Percentiles rank a stretch among this genome's conserved stretches.
Evolutionary conservation across 2,888 invertebrate genomes (phyloP).

Genomic region (Frankliniella intonsa): DNA sequence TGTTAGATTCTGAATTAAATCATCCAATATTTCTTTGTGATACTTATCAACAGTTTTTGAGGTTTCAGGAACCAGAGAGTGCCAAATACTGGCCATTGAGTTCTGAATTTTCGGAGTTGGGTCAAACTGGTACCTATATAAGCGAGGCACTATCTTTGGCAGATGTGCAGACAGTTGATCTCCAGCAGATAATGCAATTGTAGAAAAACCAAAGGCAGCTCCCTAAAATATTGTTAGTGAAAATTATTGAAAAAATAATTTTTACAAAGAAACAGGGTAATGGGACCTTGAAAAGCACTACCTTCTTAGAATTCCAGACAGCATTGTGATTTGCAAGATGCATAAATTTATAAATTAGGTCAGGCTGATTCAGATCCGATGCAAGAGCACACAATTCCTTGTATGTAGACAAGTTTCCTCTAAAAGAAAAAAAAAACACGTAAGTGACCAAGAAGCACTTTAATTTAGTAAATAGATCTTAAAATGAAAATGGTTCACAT

Average conservation of each 20-base stretch:
- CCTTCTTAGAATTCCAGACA: slow-evolving; percentile 89
- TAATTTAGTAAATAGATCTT: background rate
- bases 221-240: slow-evolving; percentile 51
- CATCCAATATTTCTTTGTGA: slow-evolving; percentile 72
- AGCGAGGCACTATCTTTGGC: slow-evolving; percentile 63
- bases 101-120: slow-evolving; percentile 87
- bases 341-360: slow-evolving; percentile 93
- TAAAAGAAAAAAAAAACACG: slow-evolving; percentile 42
- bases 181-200: slow-evolving; percentile 77
- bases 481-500: slow-evolving; percentile 40
- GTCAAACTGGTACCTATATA: slow-evolving; percentile 80
- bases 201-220: slow-evolving; percentile 88
- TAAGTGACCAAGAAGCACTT: too few relatives aligned
- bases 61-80: slow-evolving; percentile 78
- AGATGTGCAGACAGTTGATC: slow-evolving; percentile 76
- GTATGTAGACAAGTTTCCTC: slow-evolving; percentile 86
- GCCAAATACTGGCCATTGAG: slow-evolving; percentile 93
- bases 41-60: slow-evolving; percentile 77
- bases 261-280: slow-evolving; percentile 18
- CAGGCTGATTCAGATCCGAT: slow-evolving; percentile 91
- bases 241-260: background rate
- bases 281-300: slow-evolving; percentile 41
- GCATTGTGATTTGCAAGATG: slow-evolving; percentile 92
- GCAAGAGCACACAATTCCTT: slow-evolving; percentile 90
- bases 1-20: slow-evolving; percentile 75